Conservation (phyloP, 2,888 invertebrate genomes). For the Meandrusa payeni region DNA sequence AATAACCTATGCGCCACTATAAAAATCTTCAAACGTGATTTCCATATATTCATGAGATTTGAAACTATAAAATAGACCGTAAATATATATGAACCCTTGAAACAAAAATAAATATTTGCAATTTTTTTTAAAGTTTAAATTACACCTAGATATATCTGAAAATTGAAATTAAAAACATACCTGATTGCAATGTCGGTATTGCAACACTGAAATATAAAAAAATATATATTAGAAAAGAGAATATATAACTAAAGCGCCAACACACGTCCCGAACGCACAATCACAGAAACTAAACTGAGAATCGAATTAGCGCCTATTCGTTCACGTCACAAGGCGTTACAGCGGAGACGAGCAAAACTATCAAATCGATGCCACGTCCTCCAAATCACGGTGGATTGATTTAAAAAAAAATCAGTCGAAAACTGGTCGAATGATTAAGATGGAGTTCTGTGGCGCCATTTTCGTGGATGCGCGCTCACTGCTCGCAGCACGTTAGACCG, state of each 20-base stretch:
- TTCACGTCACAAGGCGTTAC: slow-evolving; percentile 29
- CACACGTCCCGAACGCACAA: slow-evolving; percentile 61
- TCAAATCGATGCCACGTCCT: slow-evolving; percentile 42
- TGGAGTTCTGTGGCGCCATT: slow-evolving; percentile 45
- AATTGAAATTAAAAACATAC: slow-evolving; percentile 17
- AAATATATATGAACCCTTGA: not conserved
- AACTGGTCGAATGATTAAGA: slow-evolving; percentile 44
- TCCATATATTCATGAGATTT: not conserved
- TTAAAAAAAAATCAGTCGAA: slow-evolving; percentile 41
- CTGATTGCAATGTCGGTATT: slow-evolving; percentile 24
- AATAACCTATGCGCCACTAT: too few relatives aligned
- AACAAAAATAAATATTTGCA: too few relatives aligned
- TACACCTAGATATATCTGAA: too few relatives aligned
- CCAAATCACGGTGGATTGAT: slow-evolving; percentile 47
- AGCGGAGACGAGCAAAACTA: slow-evolving; percentile 34
- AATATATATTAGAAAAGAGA: slow-evolving; percentile 31
- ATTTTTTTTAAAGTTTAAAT: too few relatives aligned
- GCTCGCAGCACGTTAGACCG: slow-evolving; percentile 57
- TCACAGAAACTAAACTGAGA: slow-evolving; percentile 64
- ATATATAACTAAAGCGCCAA: slow-evolving; percentile 26
- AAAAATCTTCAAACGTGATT: too few relatives aligned
- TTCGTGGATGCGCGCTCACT: slow-evolving; percentile 45
- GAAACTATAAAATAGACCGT: not conserved
- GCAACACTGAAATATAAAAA: slow-evolving; percentile 26
- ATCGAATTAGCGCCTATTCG: slow-evolving; percentile 30